Conservation (phyloP, 2,888 invertebrate species). For the Dynastes hyllus region DNA sequence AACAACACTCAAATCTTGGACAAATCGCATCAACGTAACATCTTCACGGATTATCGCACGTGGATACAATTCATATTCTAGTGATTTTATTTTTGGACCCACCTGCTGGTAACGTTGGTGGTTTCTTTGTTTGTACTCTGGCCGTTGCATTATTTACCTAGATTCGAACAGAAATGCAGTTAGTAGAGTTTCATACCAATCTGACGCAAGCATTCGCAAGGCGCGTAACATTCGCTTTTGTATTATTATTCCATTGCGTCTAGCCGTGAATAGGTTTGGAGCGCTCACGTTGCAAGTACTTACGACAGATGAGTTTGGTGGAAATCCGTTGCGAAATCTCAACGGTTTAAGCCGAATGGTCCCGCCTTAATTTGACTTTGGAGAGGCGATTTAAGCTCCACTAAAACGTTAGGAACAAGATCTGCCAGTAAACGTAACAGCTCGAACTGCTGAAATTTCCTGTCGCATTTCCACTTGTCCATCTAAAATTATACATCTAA, state of each 20-base stretch:
- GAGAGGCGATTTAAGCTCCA: neutral
- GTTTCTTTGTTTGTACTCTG: conserved; percentile 99
- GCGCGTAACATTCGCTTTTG: conserved; percentile 54
- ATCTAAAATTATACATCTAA: conserved; percentile 20
- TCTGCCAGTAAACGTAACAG: neutral
- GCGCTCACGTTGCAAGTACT: conserved; percentile 47
- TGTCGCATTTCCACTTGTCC: neutral
- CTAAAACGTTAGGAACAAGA: neutral
- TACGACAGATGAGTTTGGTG: conserved; percentile 41
- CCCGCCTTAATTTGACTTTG: neutral
- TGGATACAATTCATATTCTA: conserved; percentile 26
- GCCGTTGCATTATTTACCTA: conserved; percentile 99
- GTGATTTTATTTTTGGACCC: conserved; percentile 69
- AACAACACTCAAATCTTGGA: conserved; percentile 1
- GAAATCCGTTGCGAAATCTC: conserved; percentile 15
- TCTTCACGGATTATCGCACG: neutral
- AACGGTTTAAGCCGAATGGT: neutral
- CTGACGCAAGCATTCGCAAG: conserved; percentile 63
- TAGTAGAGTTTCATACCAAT: conserved; percentile 58
- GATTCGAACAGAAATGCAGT: conserved; percentile 62
- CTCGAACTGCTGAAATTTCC: conserved; percentile 18
- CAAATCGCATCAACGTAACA: conserved; percentile 12
- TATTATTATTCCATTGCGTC: neutral
- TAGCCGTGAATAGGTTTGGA: neutral
- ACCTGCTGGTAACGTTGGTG: conserved; percentile 93